Conservation (phyloP, 2,113 vertebrate genomes). For the Tragelaphus scriptus region DNA sequence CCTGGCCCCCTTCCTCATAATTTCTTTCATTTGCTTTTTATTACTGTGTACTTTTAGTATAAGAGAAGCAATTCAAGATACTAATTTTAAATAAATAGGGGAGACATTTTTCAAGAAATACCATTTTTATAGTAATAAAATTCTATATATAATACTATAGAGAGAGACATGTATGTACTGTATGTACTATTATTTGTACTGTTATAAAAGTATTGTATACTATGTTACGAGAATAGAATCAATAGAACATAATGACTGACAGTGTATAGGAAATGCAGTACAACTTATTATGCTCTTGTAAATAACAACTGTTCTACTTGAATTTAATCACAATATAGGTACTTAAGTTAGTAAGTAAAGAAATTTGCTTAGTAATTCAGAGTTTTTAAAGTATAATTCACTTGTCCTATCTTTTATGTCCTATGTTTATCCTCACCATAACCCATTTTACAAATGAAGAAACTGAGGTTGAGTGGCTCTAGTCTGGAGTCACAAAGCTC, state of each 20-base stretch:
- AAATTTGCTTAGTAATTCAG: neutral
- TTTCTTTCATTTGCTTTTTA: neutral
- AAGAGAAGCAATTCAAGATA: neutral
- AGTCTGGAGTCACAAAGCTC: neutral
- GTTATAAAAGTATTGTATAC: neutral
- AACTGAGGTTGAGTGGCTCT: neutral
- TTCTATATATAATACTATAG: neutral
- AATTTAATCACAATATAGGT: neutral
- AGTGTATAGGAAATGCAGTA: too few species aligned
- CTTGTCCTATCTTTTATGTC: neutral
- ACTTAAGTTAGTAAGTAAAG: neutral
- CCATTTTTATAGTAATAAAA: neutral
- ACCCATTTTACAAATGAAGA: neutral
- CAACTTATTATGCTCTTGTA: neutral
- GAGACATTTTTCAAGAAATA: neutral
- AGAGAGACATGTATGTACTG: neutral
- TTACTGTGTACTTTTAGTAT: neutral
- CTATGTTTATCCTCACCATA: neutral
- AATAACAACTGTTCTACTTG: neutral
- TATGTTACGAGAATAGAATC: neutral
- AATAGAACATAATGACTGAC: neutral
- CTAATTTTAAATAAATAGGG: neutral
- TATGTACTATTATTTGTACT: neutral
- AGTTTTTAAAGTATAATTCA: neutral
- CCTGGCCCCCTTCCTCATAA: neutral